Percentiles rank a stretch among this genome's conserved stretches.
These are phyloP conservation scores for Tokudaia tokunoshimensis DNA, from an alignment of 2,797 vertebrate species.

Conservation along the genomic window DNA sequence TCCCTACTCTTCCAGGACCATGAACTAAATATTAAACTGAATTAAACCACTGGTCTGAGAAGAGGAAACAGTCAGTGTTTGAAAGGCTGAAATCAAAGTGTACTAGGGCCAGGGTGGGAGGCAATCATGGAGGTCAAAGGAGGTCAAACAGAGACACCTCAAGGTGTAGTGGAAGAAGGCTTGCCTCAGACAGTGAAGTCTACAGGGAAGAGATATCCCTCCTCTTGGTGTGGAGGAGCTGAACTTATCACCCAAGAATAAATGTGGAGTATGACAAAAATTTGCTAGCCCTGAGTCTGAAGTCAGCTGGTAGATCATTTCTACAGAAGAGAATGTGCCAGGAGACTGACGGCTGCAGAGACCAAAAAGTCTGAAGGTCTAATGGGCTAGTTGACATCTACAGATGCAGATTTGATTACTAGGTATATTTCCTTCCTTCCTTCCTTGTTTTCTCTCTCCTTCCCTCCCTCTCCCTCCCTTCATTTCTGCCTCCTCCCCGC, in stretches of 20 bases:
- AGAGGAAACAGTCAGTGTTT: neutral
- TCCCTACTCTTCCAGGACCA: neutral
- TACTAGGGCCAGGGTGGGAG: neutral
- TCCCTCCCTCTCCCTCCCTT: neutral
- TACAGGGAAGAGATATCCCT: too few relatives aligned
- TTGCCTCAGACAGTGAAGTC: neutral
- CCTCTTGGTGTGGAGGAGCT: neutral
- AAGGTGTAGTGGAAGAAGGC: neutral
- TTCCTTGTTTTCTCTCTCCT: neutral
- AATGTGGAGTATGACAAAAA: neutral
- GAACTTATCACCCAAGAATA: neutral
- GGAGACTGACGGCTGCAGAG: neutral
- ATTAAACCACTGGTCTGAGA: neutral
- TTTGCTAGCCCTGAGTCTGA: neutral
- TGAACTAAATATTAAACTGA: neutral
- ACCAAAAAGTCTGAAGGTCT: neutral
- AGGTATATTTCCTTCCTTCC: neutral
- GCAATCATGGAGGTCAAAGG: neutral
- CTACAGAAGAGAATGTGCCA: neutral
- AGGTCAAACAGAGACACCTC: neutral
- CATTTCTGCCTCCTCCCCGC: neutral
- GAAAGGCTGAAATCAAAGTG: neutral
- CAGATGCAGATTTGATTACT: neutral
- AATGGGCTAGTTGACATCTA: neutral
- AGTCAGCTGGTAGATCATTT: neutral